phyloP scores from a whole-genome alignment of 2,797 vertebrate genomes.

The Jordanella pulchra region DNA sequence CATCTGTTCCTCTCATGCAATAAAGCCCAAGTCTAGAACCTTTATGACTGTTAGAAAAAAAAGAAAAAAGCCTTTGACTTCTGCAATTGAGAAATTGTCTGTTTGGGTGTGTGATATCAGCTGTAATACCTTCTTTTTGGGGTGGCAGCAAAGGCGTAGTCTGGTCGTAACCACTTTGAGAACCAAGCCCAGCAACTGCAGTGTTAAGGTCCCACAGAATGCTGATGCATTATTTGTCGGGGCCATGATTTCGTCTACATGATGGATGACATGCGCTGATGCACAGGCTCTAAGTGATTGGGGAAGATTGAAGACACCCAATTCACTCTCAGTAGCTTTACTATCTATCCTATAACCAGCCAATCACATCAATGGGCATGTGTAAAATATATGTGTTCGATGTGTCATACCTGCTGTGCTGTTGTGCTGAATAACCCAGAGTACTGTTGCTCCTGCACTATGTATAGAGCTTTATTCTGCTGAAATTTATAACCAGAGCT shows the following conservation, averaged over 20 bases:
- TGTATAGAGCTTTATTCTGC: slow-evolving; percentile 6
- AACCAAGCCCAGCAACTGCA: slow-evolving; percentile 43
- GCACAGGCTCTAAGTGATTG: slow-evolving; percentile 92
- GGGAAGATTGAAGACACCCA: slow-evolving; percentile 91
- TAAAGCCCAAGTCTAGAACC: slow-evolving; percentile 22
- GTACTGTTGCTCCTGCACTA: slow-evolving; percentile 14
- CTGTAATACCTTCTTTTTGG: slow-evolving; percentile 36
- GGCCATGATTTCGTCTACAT: slow-evolving; percentile 77
- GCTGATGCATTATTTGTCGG: slow-evolving; percentile 88
- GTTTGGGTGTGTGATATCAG: slow-evolving; percentile 49
- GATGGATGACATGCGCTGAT: slow-evolving; percentile 91
- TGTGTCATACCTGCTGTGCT: slow-evolving; percentile 60
- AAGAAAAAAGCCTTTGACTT: slow-evolving; percentile 47
- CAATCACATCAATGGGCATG: slow-evolving; percentile 85
- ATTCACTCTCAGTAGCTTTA: slow-evolving; percentile 89
- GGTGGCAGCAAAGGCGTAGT: slow-evolving; percentile 21
- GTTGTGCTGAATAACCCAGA: slow-evolving; percentile 25
- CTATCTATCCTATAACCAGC: slow-evolving; percentile 87
- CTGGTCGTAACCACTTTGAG: slow-evolving; percentile 3
- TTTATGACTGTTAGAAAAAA: slow-evolving; percentile 43
- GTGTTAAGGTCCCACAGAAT: slow-evolving; percentile 78
- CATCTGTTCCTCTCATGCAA: slow-evolving; percentile 3
- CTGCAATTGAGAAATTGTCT: slow-evolving; percentile 36
- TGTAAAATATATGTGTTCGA: slow-evolving; percentile 64
- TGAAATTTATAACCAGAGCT: neutral